A percentile compares a stretch with the other conserved stretches of the same genome.
Conservation (phyloP, 1,140 invertebrate genomes). For the Akabosia matsudoensis region DNA sequence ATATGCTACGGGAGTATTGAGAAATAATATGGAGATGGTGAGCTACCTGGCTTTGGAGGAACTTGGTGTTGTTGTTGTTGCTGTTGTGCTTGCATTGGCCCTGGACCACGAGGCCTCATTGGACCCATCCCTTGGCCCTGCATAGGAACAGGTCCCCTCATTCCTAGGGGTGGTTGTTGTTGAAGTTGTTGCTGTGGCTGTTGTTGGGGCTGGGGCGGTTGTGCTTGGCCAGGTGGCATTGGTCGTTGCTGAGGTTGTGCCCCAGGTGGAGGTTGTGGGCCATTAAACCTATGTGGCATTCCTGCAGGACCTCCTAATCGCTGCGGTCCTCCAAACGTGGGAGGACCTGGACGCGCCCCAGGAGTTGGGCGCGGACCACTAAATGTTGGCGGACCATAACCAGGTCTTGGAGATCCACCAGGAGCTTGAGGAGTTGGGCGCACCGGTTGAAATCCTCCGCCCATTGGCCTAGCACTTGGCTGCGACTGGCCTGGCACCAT, state of each 20-base stretch:
- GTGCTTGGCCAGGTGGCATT: constrained; percentile 24
- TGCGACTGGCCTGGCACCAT: constrained; percentile 36
- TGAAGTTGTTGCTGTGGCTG: constrained; percentile 14
- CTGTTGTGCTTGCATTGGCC: background rate
- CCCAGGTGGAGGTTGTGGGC: constrained; percentile 37
- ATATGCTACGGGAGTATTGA: too few species aligned
- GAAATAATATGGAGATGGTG: too few species aligned
- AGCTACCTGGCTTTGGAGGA: background rate
- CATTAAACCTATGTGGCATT: constrained; percentile 45
- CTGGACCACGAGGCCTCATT: background rate
- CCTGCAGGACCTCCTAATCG: constrained; percentile 43
- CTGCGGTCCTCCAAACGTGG: constrained; percentile 43
- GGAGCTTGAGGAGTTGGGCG: constrained; percentile 39
- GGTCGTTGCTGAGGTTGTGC: background rate
- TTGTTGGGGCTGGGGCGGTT: too few species aligned
- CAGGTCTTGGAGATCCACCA: constrained; percentile 25
- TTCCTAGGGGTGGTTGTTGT: constrained; percentile 21
- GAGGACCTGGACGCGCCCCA: constrained; percentile 34
- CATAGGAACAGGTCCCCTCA: background rate
- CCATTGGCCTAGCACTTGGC: constrained; percentile 40
- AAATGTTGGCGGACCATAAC: constrained; percentile 40
- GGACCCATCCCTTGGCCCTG: background rate
- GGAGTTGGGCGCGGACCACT: constrained; percentile 43
- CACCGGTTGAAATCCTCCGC: constrained; percentile 41
- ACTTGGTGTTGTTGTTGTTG: background rate